phyloP scores from a whole-genome alignment of 2,797 vertebrate species.

The Pelobates cultripes region DNA sequence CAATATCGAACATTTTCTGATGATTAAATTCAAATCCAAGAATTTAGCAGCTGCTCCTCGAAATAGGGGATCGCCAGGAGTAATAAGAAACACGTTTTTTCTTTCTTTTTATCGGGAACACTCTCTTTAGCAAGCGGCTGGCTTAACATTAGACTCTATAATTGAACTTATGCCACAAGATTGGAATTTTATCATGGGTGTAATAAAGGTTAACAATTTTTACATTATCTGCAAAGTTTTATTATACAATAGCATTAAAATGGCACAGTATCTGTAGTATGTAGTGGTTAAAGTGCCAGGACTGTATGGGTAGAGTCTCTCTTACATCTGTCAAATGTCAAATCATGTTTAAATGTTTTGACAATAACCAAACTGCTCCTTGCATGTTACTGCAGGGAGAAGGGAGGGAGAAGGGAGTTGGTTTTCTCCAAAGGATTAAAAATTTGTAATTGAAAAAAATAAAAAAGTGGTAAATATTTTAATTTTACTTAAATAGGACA shows the following conservation, averaged over 20 bases:
- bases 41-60: neutral
- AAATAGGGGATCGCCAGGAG: neutral
- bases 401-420: too few species aligned
- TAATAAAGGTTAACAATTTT: neutral
- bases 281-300: too few species aligned
- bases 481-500: too few species aligned
- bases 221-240: neutral
- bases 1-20: neutral
- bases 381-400: too few species aligned
- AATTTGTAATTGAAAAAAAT: too few species aligned
- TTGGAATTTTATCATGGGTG: neutral
- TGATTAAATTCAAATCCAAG: conserved; percentile 3
- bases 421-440: too few species aligned
- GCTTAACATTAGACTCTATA: neutral
- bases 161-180: neutral
- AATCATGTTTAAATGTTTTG: too few species aligned
- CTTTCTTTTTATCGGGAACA: neutral
- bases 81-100: neutral
- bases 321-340: too few species aligned
- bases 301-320: too few species aligned
- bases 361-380: too few species aligned
- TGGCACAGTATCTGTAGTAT: too few species aligned
- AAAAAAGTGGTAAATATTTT: too few species aligned
- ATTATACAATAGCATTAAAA: neutral
- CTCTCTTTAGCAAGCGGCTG: neutral